Evolutionary conservation across 1,140 invertebrate genomes (phyloP), one percentile per base, ranked within the genome.

Genomic region (Pomacea maculata): DNA sequence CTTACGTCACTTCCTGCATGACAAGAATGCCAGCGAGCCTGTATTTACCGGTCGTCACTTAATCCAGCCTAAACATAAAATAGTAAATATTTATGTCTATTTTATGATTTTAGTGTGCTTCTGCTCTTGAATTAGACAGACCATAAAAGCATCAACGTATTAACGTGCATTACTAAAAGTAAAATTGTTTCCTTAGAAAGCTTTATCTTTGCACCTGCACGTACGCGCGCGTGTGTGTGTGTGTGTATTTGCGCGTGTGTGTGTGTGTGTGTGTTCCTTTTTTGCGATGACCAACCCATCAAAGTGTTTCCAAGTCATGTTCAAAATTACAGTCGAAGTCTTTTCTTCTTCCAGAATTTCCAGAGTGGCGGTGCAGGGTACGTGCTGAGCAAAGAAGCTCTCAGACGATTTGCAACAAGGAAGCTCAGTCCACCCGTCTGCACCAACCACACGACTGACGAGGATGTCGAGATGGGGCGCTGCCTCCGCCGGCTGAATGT

Each of bases 381-480:
- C 91, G 96, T 98, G 64, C 91, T 99, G 72, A 98, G 97, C 75
- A 84, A 83, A 79, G 83, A 88, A 80, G 81, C 85, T n/a, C 61
- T 88, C 29, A 75, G 71, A 61, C 55, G 86, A 54, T 85, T 86
- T 79, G 87, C 77, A 12, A 74, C 54, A 45, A 57, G 81, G 10
- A 83, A 93, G 94, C 67, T 94, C 0, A 93, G 96, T 85, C 91
- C 93, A 29, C 92, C 93, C 14, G 12, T 82, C 8, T 89, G 88
- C 70, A 65, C 92, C 63, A 94, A 94, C 81, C 93, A 94, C 83
- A 93, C 93, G 21, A 96, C 95, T 14, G 94, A 95, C 0, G 97
- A 99, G 90, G 97, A 99, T 90, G 97, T 96, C 0, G 96, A 98
- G 91, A 96, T 98, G 92, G 97, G 96, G 86, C 95, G 95, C 88